Evolutionary conservation across 2,797 vertebrate species (phyloP).

Genomic region (Thunnus albacares): DNA sequence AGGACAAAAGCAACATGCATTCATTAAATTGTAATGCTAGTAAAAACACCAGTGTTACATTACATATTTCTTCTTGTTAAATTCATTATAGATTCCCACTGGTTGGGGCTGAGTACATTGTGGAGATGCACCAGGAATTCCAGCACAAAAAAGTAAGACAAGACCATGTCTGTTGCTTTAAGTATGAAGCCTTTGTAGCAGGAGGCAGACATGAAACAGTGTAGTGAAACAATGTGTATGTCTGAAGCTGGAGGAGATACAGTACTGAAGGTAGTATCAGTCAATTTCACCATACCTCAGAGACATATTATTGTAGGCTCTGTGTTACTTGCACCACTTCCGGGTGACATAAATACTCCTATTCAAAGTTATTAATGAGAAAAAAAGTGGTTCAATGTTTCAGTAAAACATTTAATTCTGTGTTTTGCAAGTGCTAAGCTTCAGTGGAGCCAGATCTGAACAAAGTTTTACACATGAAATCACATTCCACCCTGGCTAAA

Average conservation of each 20-base stretch:
- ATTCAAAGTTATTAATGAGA: slow-evolving; percentile 1
- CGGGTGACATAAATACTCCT: not conserved
- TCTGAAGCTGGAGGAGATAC: not conserved
- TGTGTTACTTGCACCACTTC: not conserved
- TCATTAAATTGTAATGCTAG: not conserved
- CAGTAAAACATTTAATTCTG: not conserved
- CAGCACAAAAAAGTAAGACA: not conserved
- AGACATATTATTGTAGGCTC: too few relatives aligned
- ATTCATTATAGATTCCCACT: not conserved
- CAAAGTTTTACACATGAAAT: slow-evolving; percentile 23
- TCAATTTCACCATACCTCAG: not conserved
- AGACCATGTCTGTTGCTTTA: not conserved
- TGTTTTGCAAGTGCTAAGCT: not conserved
- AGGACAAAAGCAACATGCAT: not conserved
- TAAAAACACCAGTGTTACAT: not conserved
- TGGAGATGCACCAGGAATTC: not conserved
- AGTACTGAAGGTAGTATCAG: not conserved
- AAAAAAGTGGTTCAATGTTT: not conserved
- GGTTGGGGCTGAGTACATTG: not conserved
- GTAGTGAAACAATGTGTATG: not conserved
- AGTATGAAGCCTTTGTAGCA: not conserved
- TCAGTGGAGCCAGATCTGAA: not conserved
- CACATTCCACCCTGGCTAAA: slow-evolving; percentile 22
- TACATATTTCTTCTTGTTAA: not conserved
- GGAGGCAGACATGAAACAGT: not conserved